These are phyloP conservation scores for Silurus glanis DNA, from an alignment of 2,113 vertebrate species.

Conservation along the genomic window DNA sequence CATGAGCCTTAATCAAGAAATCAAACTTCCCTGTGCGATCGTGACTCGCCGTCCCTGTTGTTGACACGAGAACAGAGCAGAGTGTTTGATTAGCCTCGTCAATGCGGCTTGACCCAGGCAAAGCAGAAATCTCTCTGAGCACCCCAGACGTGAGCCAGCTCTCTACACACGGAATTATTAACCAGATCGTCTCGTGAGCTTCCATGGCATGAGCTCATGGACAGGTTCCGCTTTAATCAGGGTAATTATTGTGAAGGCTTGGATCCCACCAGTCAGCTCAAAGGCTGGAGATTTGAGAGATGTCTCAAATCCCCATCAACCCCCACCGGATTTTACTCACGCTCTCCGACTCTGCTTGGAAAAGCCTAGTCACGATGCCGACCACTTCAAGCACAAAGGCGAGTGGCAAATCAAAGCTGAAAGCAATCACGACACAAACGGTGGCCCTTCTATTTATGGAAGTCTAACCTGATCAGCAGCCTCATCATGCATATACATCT, in stretches of 20 bases:
- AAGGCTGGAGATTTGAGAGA: conserved; percentile 20
- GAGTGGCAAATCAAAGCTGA: background rate
- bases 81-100: conserved; percentile 27
- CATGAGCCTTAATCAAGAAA: background rate
- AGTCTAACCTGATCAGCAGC: background rate
- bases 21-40: background rate
- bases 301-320: background rate
- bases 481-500: background rate
- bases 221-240: conserved; percentile 22
- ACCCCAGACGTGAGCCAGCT: background rate
- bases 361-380: conserved; percentile 45
- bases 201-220: conserved; percentile 6
- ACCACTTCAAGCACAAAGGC: conserved; percentile 48
- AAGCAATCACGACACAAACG: conserved; percentile 36
- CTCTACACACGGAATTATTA: conserved; percentile 20
- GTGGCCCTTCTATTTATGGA: conserved; percentile 18
- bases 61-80: background rate
- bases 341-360: conserved; percentile 18
- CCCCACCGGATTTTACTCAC: background rate
- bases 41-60: background rate
- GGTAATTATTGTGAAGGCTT: background rate
- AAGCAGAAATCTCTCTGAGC: background rate
- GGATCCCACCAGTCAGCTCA: conserved; percentile 7
- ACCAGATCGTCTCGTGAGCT: background rate
- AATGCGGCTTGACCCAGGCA: conserved; percentile 10